phyloP scores from a whole-genome alignment of 2,888 invertebrate genomes.

The Drosophila differens region DNA sequence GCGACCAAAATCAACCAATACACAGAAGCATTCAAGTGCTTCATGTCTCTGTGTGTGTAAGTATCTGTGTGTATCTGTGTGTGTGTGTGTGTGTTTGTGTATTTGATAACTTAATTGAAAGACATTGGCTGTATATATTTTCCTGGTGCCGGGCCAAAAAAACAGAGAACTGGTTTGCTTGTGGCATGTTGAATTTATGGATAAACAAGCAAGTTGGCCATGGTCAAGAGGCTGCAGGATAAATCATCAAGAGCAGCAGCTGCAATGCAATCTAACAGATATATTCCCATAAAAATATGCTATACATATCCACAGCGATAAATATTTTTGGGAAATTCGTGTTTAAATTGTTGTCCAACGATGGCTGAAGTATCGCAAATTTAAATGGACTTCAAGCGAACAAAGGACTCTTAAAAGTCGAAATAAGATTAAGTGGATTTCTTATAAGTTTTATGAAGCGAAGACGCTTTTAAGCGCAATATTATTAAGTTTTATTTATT shows the following conservation, averaged over 20 bases:
- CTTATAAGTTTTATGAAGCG: no score
- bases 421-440: no score
- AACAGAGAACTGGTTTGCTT: conserved; percentile 10
- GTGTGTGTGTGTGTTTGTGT: conserved; percentile 38
- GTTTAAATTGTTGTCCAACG: not conserved
- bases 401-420: no score
- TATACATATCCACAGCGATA: conserved; percentile 18
- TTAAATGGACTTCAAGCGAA: no score
- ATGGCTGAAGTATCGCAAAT: no score
- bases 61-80: not conserved
- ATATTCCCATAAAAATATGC: conserved; percentile 42
- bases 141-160: conserved; percentile 56
- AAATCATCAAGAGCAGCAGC: conserved; percentile 44
- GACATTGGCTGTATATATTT: conserved; percentile 65
- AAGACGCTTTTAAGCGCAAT: not conserved
- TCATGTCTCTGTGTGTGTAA: conserved; percentile 11
- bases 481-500: not conserved
- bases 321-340: not conserved
- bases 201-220: conserved; percentile 72
- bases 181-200: conserved; percentile 65
- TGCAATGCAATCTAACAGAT: conserved; percentile 28
- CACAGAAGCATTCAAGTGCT: conserved; percentile 20
- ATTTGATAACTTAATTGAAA: conserved; percentile 80
- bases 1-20: conserved; percentile 50
- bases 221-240: conserved; percentile 60